Percentiles rank a stretch among this genome's conserved stretches.
These are phyloP conservation scores for Drosophila phalerata DNA, from an alignment of 2,888 invertebrate species.

Conservation along the genomic window DNA sequence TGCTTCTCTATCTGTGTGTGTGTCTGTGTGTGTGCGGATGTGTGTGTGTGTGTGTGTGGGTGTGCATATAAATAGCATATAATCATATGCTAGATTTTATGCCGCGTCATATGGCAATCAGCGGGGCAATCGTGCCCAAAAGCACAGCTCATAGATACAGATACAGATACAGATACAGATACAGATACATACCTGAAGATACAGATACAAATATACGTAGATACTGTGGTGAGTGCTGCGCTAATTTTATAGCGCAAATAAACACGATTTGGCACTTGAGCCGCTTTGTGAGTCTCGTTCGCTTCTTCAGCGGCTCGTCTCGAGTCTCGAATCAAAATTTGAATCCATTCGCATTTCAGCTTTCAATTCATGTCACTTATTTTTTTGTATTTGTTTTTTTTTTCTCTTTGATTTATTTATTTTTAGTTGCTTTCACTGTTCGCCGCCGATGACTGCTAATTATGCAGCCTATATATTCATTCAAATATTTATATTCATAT, in stretches of 20 bases:
- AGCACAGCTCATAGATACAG: slow-evolving; percentile 33
- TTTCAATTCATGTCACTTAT: slow-evolving; percentile 10
- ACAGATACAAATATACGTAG: slow-evolving; percentile 28
- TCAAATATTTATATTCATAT: slow-evolving; percentile 35
- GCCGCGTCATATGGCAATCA: slow-evolving; percentile 74
- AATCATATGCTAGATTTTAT: slow-evolving; percentile 68
- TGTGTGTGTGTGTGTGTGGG: slow-evolving; percentile 3
- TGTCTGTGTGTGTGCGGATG: neutral
- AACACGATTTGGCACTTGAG: slow-evolving; percentile 81
- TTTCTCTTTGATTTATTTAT: slow-evolving; percentile 52
- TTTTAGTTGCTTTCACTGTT: slow-evolving; percentile 69
- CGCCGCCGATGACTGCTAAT: slow-evolving; percentile 64
- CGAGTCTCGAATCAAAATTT: slow-evolving; percentile 25
- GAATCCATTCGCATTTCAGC: slow-evolving; percentile 30
- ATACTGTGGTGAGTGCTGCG: slow-evolving; percentile 50
- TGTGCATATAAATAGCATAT: slow-evolving; percentile 40
- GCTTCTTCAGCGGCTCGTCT: slow-evolving; percentile 27
- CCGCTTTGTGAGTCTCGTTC: slow-evolving; percentile 39
- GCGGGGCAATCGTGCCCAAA: slow-evolving; percentile 66
- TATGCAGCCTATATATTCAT: slow-evolving; percentile 60
- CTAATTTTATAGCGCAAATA: slow-evolving; percentile 79
- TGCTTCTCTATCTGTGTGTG: neutral
- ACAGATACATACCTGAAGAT: slow-evolving; percentile 22
- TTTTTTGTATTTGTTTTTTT: slow-evolving; percentile 11
- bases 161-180: slow-evolving; percentile 3